phyloP scores from a whole-genome alignment of 2,113 vertebrate species.

The Synodontis membranacea region DNA sequence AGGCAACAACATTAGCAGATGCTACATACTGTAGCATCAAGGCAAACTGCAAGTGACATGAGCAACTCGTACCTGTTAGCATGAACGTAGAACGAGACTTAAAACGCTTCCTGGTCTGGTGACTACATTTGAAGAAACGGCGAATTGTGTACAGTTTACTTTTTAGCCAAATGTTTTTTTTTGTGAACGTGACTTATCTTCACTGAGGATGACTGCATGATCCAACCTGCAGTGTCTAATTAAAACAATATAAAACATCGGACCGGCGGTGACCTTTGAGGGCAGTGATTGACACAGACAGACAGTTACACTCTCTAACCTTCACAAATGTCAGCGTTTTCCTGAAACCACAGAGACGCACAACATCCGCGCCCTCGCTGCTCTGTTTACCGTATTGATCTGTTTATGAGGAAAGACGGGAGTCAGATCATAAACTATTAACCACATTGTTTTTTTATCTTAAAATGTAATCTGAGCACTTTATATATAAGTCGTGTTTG shows the following conservation, averaged over 20 bases:
- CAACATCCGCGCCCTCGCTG: slow-evolving; percentile 15
- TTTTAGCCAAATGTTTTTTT: neutral
- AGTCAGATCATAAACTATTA: slow-evolving; percentile 72
- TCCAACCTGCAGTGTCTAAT: slow-evolving; percentile 64
- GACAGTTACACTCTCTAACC: slow-evolving; percentile 80
- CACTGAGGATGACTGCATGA: neutral
- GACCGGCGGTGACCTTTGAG: slow-evolving; percentile 75
- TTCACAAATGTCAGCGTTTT: slow-evolving; percentile 76
- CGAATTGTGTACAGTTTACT: neutral
- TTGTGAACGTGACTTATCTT: neutral
- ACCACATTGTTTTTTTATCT: slow-evolving; percentile 68
- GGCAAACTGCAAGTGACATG: neutral
- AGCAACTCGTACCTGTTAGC: neutral
- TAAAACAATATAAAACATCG: slow-evolving; percentile 70
- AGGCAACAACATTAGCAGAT: neutral
- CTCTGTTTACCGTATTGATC: slow-evolving; percentile 72
- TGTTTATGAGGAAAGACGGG: slow-evolving; percentile 68
- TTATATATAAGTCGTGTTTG: neutral
- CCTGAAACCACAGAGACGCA: slow-evolving; percentile 60
- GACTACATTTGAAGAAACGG: neutral
- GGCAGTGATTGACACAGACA: slow-evolving; percentile 73
- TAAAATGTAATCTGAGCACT: slow-evolving; percentile 62
- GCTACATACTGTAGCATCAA: neutral
- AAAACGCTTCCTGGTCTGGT: neutral
- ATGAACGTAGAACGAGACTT: neutral